phyloP scores from a whole-genome alignment of 1,140 invertebrate species.

The Calycopis cecrops region DNA sequence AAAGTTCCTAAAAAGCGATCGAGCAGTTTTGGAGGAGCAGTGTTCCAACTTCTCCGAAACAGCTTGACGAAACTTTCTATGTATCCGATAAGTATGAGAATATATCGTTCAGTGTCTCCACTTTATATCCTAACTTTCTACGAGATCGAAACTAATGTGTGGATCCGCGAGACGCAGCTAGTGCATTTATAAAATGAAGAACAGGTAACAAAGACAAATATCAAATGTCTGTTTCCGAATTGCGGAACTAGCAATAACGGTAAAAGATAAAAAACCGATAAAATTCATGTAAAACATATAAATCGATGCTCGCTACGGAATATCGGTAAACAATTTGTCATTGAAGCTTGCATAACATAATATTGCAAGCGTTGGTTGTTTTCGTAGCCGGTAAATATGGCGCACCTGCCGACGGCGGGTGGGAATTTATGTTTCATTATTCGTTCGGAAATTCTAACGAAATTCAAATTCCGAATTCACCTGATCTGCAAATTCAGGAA shows the following conservation, averaged over 20 bases:
- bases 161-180: too few species aligned
- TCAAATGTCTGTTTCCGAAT: not conserved
- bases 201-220: too few species aligned
- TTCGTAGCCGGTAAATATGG: slow-evolving; percentile 23
- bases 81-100: too few species aligned
- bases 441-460: slow-evolving; percentile 14
- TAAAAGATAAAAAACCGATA: not conserved
- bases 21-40: too few species aligned
- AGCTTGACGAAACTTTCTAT: too few species aligned
- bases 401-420: slow-evolving; percentile 19
- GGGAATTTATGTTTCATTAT: slow-evolving; percentile 20
- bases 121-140: too few species aligned
- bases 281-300: slow-evolving; percentile 16
- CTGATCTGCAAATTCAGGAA: not conserved
- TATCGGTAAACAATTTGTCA: slow-evolving; percentile 23
- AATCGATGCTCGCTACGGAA: slow-evolving; percentile 17
- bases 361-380: slow-evolving; percentile 21
- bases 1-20: too few species aligned
- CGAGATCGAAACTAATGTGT: too few species aligned
- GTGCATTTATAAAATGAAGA: too few species aligned
- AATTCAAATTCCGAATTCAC: slow-evolving; percentile 10
- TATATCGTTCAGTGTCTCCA: too few species aligned
- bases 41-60: too few species aligned
- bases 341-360: slow-evolving; percentile 21
- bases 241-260: slow-evolving; percentile 2